These are phyloP conservation scores for Manis crassicaudata DNA, from an alignment of 2,797 vertebrate genomes.

Conservation along the genomic window DNA sequence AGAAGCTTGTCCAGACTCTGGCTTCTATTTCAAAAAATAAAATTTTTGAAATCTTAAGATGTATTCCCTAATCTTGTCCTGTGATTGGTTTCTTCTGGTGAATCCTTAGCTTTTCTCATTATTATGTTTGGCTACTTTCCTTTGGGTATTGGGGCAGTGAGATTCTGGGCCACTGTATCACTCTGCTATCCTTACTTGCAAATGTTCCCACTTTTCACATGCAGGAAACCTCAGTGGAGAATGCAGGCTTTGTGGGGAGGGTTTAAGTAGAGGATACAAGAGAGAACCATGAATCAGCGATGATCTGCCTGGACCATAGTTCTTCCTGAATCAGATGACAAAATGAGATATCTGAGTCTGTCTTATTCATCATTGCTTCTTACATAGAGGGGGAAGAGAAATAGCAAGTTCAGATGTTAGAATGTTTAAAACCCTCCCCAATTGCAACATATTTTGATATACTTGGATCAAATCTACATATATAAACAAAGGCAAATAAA, in stretches of 20 bases:
- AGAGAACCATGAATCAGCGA: not conserved
- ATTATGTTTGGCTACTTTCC: not conserved
- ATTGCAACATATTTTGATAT: not conserved
- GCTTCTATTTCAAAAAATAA: not conserved
- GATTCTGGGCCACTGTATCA: not conserved
- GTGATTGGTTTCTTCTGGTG: not conserved
- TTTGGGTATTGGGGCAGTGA: not conserved
- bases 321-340: not conserved
- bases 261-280: not conserved
- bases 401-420: not conserved
- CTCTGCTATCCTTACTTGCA: not conserved
- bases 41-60: not conserved
- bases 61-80: not conserved
- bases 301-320: not conserved
- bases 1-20: not conserved
- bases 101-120: not conserved
- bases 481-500: conserved; percentile 39
- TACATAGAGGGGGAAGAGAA: not conserved
- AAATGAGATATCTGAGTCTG: not conserved
- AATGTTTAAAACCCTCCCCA: not conserved
- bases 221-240: not conserved
- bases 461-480: not conserved
- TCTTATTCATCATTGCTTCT: not conserved
- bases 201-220: not conserved
- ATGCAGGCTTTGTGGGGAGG: not conserved